Base-by-base conservation (phyloP, 1,140 invertebrate genomes). In the Macrobrachium nipponense region DNA sequence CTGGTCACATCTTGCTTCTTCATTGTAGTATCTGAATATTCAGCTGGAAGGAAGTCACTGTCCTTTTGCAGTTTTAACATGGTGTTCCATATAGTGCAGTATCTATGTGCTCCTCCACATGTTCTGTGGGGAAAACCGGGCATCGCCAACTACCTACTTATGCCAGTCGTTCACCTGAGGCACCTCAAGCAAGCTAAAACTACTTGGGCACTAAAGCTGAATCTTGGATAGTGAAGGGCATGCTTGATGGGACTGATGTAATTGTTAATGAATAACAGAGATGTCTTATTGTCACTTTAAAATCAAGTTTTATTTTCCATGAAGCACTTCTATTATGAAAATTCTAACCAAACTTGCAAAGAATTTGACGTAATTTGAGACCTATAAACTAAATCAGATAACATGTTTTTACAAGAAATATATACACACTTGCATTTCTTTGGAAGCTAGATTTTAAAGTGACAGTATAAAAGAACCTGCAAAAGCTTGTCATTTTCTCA, bases 101-200 rank as follows among this genome's bases (percentile, higher is more conserved):
- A 80, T 43, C 17, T 80, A 18, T 44, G 61, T 51, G 36, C 61
- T 62, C 60, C 61, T 62, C 60, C 36, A 80, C 23, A 44, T 43
- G n/a, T n/a, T n/a, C 78, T 66, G 23, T 59, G 60, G 78, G 61
- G 64, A 14, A 23, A 23, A 66, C n/a, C 43, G 17, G n/a, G 15
- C 78, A n/a, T 66, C 61, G 44, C 14, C 78, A 64, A 43, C 43
- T 80, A 79, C 36, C 10, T 15, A n/a, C n/a, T n/a, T n/a, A 51
- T 3, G 51, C 51, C 51, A 51, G 12, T 15, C 15, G 20, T 70
- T 43, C 59, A 43, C 60, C 61, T 8, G 27, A 60, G 44, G 78
- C 78, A 80, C 78, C 78, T 80, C 62, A 60, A 80, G 78, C 78
- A 66, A 80, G 23, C 15, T 66, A 18, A 62, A 66, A 62, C 62